Evolutionary conservation across 2,888 invertebrate species (phyloP).

Genomic region (Cataglyphis cursor): DNA sequence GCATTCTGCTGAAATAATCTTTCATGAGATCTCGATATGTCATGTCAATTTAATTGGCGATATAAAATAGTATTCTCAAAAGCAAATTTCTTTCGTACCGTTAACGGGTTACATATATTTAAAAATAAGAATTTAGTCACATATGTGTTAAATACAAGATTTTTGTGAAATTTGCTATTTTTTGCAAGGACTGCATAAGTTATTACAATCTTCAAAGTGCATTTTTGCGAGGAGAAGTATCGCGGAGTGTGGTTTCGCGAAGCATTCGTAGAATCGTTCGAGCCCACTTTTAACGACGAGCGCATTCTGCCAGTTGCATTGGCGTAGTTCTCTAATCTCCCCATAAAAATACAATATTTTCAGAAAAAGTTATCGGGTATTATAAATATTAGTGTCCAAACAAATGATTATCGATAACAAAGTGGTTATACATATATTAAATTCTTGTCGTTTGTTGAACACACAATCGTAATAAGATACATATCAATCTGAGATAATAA

Average conservation of each 20-base stretch:
- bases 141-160: not conserved
- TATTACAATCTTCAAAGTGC: conserved; percentile 40
- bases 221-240: conserved; percentile 18
- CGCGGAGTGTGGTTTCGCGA: conserved; percentile 27
- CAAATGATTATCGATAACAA: not conserved
- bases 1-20: conserved; percentile 15
- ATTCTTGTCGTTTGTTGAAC: not conserved
- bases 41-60: conserved; percentile 26
- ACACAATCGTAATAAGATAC: not conserved
- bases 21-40: conserved; percentile 13
- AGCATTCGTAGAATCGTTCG: conserved; percentile 62
- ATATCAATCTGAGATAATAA: not conserved
- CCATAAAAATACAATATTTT: not conserved
- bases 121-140: conserved; percentile 9
- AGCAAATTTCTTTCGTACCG: not conserved
- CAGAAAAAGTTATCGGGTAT: not conserved
- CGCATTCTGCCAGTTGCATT: conserved; percentile 47
- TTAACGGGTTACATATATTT: not conserved
- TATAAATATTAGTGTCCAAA: not conserved
- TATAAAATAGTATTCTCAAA: not conserved
- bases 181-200: not conserved
- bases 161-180: not conserved
- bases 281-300: conserved; percentile 56
- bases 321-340: conserved; percentile 44
- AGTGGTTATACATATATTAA: not conserved